Conservation (phyloP, 2,888 invertebrate species). For the Machimus rusticus region DNA sequence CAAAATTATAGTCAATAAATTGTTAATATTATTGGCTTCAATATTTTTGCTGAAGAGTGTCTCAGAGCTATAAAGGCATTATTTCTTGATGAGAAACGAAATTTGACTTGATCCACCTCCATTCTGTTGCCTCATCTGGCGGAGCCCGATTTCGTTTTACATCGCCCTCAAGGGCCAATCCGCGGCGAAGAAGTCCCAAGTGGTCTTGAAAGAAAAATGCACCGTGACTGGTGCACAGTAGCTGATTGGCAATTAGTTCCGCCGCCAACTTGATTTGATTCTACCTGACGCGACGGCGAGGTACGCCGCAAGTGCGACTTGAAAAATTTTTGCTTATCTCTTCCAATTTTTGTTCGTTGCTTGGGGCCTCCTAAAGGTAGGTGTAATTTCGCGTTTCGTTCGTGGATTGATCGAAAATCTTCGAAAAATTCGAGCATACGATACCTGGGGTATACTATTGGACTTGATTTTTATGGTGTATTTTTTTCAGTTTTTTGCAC, state of each 20-base stretch:
- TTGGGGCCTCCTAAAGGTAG: background rate
- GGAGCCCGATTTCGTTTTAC: background rate
- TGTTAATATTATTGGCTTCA: no score
- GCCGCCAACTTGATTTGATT: conserved; percentile 11
- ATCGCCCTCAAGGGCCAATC: background rate
- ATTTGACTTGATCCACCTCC: background rate
- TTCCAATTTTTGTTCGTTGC: background rate
- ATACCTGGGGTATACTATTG: background rate
- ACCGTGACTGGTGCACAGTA: conserved; percentile 22
- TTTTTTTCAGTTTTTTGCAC: background rate
- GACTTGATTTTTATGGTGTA: background rate
- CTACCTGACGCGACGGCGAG: background rate
- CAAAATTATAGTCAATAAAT: no score
- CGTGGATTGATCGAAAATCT: background rate
- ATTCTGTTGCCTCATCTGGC: background rate
- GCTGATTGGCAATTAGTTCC: conserved; percentile 30
- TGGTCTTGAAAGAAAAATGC: background rate
- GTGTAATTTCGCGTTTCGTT: background rate
- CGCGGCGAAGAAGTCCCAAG: background rate
- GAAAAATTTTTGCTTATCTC: background rate
- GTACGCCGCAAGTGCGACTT: background rate
- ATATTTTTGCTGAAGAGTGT: background rate
- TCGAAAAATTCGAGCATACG: background rate
- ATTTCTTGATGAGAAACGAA: background rate
- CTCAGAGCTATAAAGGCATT: background rate